These are phyloP conservation scores for Forbesichthys agassizii DNA, from an alignment of 2,113 vertebrate species.

Conservation along the genomic window DNA sequence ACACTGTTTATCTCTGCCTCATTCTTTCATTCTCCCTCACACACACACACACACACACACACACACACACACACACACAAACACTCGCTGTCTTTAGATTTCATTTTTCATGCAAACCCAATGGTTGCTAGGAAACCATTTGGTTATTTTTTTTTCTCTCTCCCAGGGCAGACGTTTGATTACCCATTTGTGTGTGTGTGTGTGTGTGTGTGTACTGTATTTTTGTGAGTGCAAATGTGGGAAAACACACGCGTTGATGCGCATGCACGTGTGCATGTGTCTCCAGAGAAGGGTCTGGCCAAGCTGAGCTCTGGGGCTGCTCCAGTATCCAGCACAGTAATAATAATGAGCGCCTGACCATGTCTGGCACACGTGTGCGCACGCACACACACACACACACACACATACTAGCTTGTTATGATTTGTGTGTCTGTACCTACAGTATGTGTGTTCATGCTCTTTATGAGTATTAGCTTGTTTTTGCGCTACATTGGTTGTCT, in stretches of 20 bases:
- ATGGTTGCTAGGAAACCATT: conserved; percentile 78
- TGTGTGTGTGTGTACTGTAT: conserved; percentile 1
- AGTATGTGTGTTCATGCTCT: not conserved
- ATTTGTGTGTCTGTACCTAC: conserved; percentile 20
- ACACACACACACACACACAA: not conserved
- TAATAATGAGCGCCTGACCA: conserved; percentile 65
- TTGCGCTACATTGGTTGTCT: conserved; percentile 11
- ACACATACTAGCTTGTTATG: conserved; percentile 33
- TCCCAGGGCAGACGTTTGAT: conserved; percentile 65
- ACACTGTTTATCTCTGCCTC: conserved; percentile 59
- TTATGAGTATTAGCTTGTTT: not conserved
- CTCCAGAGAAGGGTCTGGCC: conserved; percentile 62
- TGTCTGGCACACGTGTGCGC: conserved; percentile 54
- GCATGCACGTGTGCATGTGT: conserved; percentile 27
- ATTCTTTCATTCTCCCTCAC: conserved; percentile 51
- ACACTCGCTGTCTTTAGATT: conserved; percentile 49
- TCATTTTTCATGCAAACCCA: conserved; percentile 58
- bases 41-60: conserved; percentile 7
- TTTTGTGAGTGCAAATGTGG: conserved; percentile 11
- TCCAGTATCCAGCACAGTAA: conserved; percentile 66
- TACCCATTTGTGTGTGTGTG: conserved; percentile 58
- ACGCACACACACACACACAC: too few species aligned
- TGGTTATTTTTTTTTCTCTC: conserved; percentile 42
- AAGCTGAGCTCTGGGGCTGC: conserved; percentile 66
- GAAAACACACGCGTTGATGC: conserved; percentile 6